These are phyloP conservation scores for Luscinia megarhynchos DNA, from an alignment of 2,797 vertebrate species.

Conservation along the genomic window DNA sequence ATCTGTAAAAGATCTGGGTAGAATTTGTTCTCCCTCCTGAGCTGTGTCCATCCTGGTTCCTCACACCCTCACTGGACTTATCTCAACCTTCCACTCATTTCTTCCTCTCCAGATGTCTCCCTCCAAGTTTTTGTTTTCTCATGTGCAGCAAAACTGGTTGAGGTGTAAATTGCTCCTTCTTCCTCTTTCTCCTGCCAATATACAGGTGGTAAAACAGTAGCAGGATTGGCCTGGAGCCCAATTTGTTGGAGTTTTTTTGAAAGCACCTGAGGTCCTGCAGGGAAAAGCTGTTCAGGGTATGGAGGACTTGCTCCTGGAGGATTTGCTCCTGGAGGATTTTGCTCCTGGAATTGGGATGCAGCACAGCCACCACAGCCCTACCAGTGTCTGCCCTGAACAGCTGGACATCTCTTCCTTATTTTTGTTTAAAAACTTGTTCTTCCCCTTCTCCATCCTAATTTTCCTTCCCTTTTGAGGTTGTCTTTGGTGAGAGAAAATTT, in stretches of 20 bases:
- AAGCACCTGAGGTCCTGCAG: neutral
- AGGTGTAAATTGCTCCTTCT: neutral
- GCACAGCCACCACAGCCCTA: neutral
- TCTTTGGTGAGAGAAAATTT: neutral
- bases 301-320: neutral
- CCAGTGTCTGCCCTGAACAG: neutral
- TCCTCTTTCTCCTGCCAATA: neutral
- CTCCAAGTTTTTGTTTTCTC: neutral
- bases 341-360: neutral
- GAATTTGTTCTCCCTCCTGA: neutral
- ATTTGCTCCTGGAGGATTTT: rapidly evolving
- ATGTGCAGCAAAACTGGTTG: neutral
- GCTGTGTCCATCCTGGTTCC: no score
- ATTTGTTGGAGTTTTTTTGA: neutral
- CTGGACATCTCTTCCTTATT: neutral
- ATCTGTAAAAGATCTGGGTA: neutral
- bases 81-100: neutral
- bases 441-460: neutral
- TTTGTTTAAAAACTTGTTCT: neutral
- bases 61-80: neutral
- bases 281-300: neutral
- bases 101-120: neutral
- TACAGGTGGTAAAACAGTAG: neutral
- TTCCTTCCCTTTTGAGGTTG: neutral
- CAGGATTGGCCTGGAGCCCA: neutral